Evolutionary conservation across 2,888 invertebrate genomes (phyloP).

Genomic region (Drosophila seclusa): DNA sequence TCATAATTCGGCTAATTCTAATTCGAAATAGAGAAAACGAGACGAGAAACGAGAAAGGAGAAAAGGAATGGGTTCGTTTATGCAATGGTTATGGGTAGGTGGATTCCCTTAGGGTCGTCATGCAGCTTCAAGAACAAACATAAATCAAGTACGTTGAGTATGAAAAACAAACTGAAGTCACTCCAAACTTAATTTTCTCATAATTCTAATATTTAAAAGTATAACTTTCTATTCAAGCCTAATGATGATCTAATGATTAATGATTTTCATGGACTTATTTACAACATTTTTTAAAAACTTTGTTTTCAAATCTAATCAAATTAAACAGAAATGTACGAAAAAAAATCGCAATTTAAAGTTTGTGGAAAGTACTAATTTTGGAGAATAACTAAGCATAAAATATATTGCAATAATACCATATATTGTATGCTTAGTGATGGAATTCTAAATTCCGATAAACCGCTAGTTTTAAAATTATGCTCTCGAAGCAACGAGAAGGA

Average conservation of each 20-base stretch:
- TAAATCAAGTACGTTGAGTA: slow-evolving; percentile 1
- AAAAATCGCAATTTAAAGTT: neutral
- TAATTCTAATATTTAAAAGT: neutral
- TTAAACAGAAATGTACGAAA: neutral
- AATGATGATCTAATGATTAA: neutral
- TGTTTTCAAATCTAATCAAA: neutral
- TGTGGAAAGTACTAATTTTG: neutral
- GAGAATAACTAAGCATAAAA: neutral
- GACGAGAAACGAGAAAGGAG: slow-evolving; percentile 1
- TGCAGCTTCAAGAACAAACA: slow-evolving; percentile 17
- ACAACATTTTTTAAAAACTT: neutral
- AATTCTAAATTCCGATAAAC: neutral
- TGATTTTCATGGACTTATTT: neutral
- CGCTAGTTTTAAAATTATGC: neutral
- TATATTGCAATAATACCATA: neutral
- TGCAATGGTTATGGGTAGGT: neutral
- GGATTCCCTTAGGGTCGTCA: slow-evolving; percentile 1
- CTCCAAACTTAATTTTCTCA: neutral
- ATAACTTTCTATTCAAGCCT: neutral
- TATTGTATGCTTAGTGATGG: neutral
- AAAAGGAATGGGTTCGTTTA: neutral
- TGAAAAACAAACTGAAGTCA: neutral
- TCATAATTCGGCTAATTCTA: slow-evolving; percentile 26
- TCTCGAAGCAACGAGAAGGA: neutral
- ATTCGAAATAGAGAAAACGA: slow-evolving; percentile 2